Evolutionary conservation across 1,140 invertebrate genomes (phyloP), one percentile per base, ranked within the genome.

Genomic region (Aleiodes sp.): DNA sequence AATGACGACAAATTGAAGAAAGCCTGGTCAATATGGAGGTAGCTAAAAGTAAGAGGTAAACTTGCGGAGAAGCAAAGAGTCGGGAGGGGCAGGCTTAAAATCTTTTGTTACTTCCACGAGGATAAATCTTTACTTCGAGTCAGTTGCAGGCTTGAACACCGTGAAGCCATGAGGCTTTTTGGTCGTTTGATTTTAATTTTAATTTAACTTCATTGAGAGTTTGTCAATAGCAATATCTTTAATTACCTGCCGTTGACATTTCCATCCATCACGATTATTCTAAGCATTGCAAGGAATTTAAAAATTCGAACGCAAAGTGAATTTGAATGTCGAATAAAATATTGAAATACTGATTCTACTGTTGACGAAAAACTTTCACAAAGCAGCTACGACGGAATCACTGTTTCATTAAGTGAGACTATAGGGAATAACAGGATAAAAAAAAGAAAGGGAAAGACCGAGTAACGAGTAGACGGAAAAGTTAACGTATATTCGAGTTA

Each of bases 391-490:
- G 14, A 14, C 10, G 10, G 10, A 39, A 39, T 39, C 37, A 39
- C 10, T 3, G 68, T 65, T 67, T 19, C 63, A 65, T 31, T 59
- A 56, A 70, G 14, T 68, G 61, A 75, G 65, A 56, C 4, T n/a
- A 63, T 4, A 61, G 21, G 16, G 24, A 61, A 35, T 4, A 29
- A 24, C n/a, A 31, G 33, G 16, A 12, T n/a, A 10, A 26, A 29
- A 43, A 65, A 65, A 33, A 31, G 12, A 71, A 65, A 71, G 59
- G 70, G 59, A 62, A 41, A 65, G 43, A 70, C 61, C 63, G 70
- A 75, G 6, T 39, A 62, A 65, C 73, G 76, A 80, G 80, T 78
- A 73, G 78, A 74, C 75, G 70, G 67, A 73, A 73, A 76, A 76
- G 68, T 76, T 73, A 59, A 68, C 72, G 33, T 19, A n/a, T 41